Evolutionary conservation across 2,113 vertebrate species (phyloP), one percentile per base, ranked within the genome.

Genomic region (Peromyscus californicus): DNA sequence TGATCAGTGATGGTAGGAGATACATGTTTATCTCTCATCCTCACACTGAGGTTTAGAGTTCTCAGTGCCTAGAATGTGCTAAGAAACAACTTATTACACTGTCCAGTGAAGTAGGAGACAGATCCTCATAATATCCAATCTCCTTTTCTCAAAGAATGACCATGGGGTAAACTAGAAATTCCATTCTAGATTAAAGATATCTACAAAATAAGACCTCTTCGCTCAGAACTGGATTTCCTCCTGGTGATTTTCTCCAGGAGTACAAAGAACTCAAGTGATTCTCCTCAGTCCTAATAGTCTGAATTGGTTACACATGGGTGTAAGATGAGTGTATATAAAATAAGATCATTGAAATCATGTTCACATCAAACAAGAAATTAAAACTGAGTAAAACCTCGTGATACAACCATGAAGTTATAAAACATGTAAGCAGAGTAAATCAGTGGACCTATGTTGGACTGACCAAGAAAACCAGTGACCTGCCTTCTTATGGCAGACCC

Each of bases 21-120:
- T n/a, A 11, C 3, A 39, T 17, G 22, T 1, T 45, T 75, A 87
- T 31, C 4, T 88, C 7, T 89, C 57, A 80, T 21, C 5, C 9
- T 61, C 22, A 11, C 22, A 10, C 0, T n/a, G 65, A 61, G 12
- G 0, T 39, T 82, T 29, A 45, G 19, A 82, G n/a, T 4, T 5
- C 22, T 72, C 42, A 29, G 24, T 11, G 3, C 2, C 0, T 2
- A 51, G 3, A 33, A 2, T 39, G 9, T 54, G 22, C 15, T 39
- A 84, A 59, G 3, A 48, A 65, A 45, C 4, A 67, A 69, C 48
- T 65, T 51, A 29, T 10, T 48, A 69, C 12, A n/a, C 13, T 91
- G 59, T 22, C 5, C 11, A 5, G 29, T 42, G 17, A 79, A 84
- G 51, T 59, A 69, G 57, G 70, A 80, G 48, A 17, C 26, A 88